phyloP scores from a whole-genome alignment of 1,140 invertebrate species.

The Drosophila santomea region DNA sequence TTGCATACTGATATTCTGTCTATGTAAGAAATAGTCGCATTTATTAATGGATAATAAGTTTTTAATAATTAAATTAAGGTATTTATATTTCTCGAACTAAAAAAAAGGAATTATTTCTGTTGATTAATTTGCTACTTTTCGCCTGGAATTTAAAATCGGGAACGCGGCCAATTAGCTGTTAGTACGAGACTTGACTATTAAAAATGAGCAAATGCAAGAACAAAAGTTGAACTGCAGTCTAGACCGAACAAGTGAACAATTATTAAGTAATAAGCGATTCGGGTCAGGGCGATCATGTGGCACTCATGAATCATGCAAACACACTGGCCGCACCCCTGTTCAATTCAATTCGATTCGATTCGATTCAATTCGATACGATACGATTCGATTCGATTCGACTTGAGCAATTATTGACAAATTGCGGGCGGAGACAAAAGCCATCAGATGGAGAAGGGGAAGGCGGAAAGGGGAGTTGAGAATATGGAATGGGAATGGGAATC shows the following conservation, averaged over 20 bases:
- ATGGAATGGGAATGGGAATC: background rate
- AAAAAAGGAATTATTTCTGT: no score
- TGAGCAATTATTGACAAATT: conserved; percentile 50
- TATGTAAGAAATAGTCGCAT: conserved; percentile 51
- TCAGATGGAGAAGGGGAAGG: background rate
- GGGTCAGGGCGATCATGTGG: conserved; percentile 6
- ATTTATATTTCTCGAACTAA: no score
- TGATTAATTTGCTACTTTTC: no score
- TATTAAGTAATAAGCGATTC: conserved; percentile 17
- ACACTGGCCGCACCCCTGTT: background rate
- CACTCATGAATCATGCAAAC: conserved; percentile 35
- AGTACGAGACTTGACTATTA: background rate
- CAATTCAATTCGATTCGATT: conserved; percentile 6
- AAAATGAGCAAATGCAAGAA: conserved; percentile 9
- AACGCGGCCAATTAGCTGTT: background rate
- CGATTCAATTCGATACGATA: background rate
- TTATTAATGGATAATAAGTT: conserved; percentile 28
- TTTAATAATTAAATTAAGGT: no score
- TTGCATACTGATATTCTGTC: conserved; percentile 32
- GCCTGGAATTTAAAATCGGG: no score
- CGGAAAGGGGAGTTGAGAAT: background rate
- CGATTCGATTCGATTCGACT: background rate
- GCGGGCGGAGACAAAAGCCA: background rate
- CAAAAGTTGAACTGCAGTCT: conserved; percentile 10
- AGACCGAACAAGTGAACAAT: background rate